phyloP scores from a whole-genome alignment of 2,888 invertebrate genomes.

The Ceramica pisi region DNA sequence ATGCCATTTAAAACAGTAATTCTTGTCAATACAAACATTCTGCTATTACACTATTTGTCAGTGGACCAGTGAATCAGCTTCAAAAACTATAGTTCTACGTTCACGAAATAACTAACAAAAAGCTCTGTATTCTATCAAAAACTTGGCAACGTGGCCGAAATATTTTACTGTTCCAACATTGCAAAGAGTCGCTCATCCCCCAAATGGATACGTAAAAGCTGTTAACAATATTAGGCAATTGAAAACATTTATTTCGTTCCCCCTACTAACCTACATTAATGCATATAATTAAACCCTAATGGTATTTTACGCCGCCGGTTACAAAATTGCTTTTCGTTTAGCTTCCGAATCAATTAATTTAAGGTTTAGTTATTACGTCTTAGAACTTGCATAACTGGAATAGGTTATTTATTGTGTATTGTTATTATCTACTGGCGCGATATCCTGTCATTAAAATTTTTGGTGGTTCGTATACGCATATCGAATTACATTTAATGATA shows the following conservation, averaged over 20 bases:
- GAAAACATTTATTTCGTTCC: slow-evolving; percentile 11
- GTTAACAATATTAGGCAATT: slow-evolving; percentile 19
- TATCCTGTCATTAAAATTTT: background rate
- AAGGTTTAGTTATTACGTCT: background rate
- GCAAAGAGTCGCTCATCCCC: slow-evolving; percentile 20
- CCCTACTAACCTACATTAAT: slow-evolving; percentile 7
- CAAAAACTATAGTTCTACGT: background rate
- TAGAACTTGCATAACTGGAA: background rate
- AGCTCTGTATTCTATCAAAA: slow-evolving; percentile 39
- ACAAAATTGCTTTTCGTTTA: slow-evolving; percentile 40
- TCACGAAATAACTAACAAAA: slow-evolving; percentile 18
- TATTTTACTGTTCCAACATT: slow-evolving; percentile 31
- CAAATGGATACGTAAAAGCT: slow-evolving; percentile 26
- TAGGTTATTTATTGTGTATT: background rate
- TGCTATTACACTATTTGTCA: background rate
- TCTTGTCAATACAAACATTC: no score
- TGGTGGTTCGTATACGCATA: no score
- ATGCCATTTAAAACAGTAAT: no score
- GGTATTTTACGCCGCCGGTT: background rate
- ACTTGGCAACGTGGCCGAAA: slow-evolving; percentile 48
- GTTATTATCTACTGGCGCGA: background rate
- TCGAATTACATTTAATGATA: no score
- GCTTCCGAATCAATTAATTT: slow-evolving; percentile 15
- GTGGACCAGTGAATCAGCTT: background rate
- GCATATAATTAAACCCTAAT: slow-evolving; percentile 1